Evolutionary conservation across 2,113 vertebrate genomes (phyloP), one percentile per base, ranked within the genome.

Genomic region (Apteryx mantelli): DNA sequence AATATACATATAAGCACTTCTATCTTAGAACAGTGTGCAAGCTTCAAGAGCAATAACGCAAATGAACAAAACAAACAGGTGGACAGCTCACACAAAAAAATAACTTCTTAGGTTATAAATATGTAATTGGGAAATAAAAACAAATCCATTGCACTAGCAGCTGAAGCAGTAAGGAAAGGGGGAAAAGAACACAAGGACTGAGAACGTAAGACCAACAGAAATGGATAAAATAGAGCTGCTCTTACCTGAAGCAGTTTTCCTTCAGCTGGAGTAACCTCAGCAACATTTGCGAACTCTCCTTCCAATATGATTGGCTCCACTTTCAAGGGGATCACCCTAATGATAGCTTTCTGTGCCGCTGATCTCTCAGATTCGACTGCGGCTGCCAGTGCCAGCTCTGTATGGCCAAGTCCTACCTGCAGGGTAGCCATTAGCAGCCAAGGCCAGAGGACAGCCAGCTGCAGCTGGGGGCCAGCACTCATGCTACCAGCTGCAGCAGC

Each of bases 221-320:
- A 4, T 5, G 75, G 88, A 46, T 7, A 38, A 11, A 88, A 88
- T 7, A 12, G 48, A 74, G 91, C 82, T 15, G 70, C 86, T 94
- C 98, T 98, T 98, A 99, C 99, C 99, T 99, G 99, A 97, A 99
- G 99, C 50, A 99, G 98, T 86, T 99, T 99, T 46, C 99, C 99
- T 96, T 99, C 99, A 4, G 99, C 99, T 24, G 98, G 98, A 76
- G 98, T 99, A 74, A 99, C 98, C 95, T 98, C 98, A 11, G 98
- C 98, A 13, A 99, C 98, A 70, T 98, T 98, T 32, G 99, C 99
- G 88, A 99, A 99, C 91, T 99, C 98, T 73, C 99, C 99, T 88
- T 99, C 98, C 98, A 99, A 97, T 15, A 98, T 98, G 97, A 99
- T 97, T 7, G 98, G 98, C 93, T 99, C 99, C 96, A 98, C 98